phyloP scores from a whole-genome alignment of 1,140 invertebrate species.

The Fopius arisanus region DNA sequence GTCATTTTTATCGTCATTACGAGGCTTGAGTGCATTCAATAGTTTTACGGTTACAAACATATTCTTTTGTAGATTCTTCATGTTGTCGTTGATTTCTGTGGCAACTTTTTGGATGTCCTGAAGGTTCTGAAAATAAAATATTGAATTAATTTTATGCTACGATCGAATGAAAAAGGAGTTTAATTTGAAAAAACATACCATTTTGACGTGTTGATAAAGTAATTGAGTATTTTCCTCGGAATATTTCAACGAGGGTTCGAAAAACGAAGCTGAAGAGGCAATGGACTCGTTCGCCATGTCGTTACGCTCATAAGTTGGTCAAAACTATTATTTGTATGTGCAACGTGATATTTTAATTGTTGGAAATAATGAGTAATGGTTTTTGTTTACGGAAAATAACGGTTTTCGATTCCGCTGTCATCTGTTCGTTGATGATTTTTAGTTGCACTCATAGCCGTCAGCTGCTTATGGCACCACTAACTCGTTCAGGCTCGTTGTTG shows the following conservation, averaged over 20 bases:
- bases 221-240: neutral
- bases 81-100: neutral
- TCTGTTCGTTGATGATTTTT: conserved; percentile 23
- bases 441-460: conserved; percentile 42
- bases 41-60: conserved; percentile 10
- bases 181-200: neutral
- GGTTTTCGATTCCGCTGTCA: no score
- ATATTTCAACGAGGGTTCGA: neutral
- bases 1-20: neutral
- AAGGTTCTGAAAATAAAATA: neutral
- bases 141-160: neutral
- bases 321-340: no score
- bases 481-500: conserved; percentile 34
- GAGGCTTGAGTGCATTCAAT: neutral
- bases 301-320: neutral
- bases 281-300: conserved; percentile 18
- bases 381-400: no score
- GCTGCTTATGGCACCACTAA: neutral
- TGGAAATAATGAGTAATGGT: no score
- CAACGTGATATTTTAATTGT: no score
- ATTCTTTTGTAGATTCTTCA: neutral
- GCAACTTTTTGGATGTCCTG: neutral
- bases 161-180: neutral
- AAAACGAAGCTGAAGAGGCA: neutral
- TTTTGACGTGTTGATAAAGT: conserved; percentile 14